Evolutionary conservation across 2,888 invertebrate genomes (phyloP).

Genomic region (Deladenus siricidicola): DNA sequence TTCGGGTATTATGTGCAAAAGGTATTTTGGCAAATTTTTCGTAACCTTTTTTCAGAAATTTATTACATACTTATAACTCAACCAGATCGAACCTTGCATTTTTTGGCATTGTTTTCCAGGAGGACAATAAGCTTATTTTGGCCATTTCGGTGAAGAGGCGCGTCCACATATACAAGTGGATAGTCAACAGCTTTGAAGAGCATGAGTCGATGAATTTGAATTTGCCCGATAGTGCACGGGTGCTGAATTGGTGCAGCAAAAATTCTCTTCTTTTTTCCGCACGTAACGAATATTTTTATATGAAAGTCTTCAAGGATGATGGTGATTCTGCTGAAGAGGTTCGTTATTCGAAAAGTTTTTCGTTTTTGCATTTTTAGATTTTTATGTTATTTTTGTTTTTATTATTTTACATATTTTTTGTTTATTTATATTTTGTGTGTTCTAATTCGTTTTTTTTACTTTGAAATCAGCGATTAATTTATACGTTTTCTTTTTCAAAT

Average conservation of each 20-base stretch:
- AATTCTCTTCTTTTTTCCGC: conserved; percentile 11
- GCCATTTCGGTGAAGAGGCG: conserved; percentile 36
- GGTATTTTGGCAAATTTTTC: conserved; percentile 8
- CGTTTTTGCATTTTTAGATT: too few relatives aligned
- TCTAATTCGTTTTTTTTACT: too few relatives aligned
- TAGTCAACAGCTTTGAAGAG: conserved; percentile 54
- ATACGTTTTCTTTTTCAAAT: background rate
- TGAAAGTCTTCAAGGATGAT: background rate
- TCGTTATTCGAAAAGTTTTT: too few relatives aligned
- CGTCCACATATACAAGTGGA: conserved; percentile 42
- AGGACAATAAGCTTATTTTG: conserved; percentile 30
- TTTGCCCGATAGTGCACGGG: conserved; percentile 18
- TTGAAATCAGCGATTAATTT: background rate
- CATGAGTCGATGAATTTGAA: conserved; percentile 19
- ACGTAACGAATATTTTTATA: conserved; percentile 7
- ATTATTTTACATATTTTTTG: too few relatives aligned
- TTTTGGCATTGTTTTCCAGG: conserved; percentile 14
- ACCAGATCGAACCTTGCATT: background rate
- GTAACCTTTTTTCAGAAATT: conserved; percentile 5
- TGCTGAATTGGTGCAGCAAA: conserved; percentile 17
- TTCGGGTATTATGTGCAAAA: conserved; percentile 24
- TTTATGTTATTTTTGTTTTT: too few relatives aligned
- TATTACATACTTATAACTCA: background rate
- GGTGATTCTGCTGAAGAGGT: background rate
- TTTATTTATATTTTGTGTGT: too few relatives aligned